Base-by-base conservation (phyloP, 2,888 invertebrate genomes). In the Pachycephus smyrnensis region DNA sequence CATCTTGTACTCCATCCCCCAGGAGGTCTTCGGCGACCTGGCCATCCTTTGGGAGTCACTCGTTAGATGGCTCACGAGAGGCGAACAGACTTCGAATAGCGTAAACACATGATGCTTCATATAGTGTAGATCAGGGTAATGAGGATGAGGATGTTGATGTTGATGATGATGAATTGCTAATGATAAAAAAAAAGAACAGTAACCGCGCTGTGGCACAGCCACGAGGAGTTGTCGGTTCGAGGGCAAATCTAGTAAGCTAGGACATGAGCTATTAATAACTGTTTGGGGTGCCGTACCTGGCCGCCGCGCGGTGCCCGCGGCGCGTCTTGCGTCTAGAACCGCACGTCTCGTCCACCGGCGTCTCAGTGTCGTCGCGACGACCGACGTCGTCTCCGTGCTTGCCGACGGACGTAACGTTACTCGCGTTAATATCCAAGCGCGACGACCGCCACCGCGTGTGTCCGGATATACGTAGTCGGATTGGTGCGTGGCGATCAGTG, bases 291-390 rank as follows among this genome's bases (percentile, higher is more conserved):
- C 89, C 90, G 89, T 91, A 91, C 91, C 91, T 90, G 91, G 90
- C 89, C 88, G 87, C 84, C 86, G 88, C 84, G 85, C 84, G 84
- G 83, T 85, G 85, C 84, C 82, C 82, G 79, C 83, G 77, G 80
- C 86, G 84, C 85, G 86, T 86, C 83, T 83, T 80, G 85, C 88
- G 86, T 77, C 85, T 86, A 86, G 87, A 88, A 87, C 86, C 87
- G 87, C 88, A 87, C 88, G 87, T 85, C 86, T 77, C 86, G 86
- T 86, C 88, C 89, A 86, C 90, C 88, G 88, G 89, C 91, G 88
- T 88, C 91, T 90, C 91, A 90, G 90, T 91, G 90, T 90, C 90
- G 91, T 90, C 88, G 91, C 90, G 91, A 90, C 91, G 91, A 89
- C 85, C 89, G 88, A 89, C 88, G 78, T 68, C 78, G 55, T 55